Evolutionary conservation across 2,113 vertebrate genomes (phyloP).

Genomic region (Peromyscus polionotus): DNA sequence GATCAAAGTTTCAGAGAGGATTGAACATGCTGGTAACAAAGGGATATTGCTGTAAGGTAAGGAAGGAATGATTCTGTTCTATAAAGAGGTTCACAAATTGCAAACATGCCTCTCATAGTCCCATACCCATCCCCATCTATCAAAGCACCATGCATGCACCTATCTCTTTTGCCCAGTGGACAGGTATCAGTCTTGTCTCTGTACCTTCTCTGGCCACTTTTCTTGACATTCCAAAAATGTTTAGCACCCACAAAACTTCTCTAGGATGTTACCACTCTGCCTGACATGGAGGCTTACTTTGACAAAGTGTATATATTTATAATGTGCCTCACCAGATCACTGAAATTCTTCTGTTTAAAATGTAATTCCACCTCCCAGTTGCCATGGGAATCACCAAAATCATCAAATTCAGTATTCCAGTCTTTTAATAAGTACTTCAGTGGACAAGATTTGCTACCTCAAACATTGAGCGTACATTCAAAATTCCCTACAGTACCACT

Average conservation of each 20-base stretch:
- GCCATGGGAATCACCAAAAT: slow-evolving; percentile 20
- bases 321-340: background rate
- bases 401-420: background rate
- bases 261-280: background rate
- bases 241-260: background rate
- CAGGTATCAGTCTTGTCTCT: background rate
- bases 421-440: slow-evolving; percentile 68
- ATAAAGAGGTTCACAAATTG: background rate
- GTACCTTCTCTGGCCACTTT: slow-evolving; percentile 12
- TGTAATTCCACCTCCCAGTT: background rate
- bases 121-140: background rate
- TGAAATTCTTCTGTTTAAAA: background rate
- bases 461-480: background rate
- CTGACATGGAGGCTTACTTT: background rate
- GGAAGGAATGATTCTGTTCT: background rate
- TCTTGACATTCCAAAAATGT: background rate
- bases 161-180: background rate
- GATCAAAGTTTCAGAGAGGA: background rate
- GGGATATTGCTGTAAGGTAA: background rate
- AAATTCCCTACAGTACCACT: slow-evolving; percentile 20
- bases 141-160: background rate
- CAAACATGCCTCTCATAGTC: background rate
- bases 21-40: slow-evolving; percentile 6
- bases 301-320: background rate
- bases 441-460: slow-evolving; percentile 12